A percentile compares a stretch with the other conserved stretches of the same genome.
phyloP scores from a whole-genome alignment of 2,113 vertebrate genomes.

The Leucoraja erinaceus region DNA sequence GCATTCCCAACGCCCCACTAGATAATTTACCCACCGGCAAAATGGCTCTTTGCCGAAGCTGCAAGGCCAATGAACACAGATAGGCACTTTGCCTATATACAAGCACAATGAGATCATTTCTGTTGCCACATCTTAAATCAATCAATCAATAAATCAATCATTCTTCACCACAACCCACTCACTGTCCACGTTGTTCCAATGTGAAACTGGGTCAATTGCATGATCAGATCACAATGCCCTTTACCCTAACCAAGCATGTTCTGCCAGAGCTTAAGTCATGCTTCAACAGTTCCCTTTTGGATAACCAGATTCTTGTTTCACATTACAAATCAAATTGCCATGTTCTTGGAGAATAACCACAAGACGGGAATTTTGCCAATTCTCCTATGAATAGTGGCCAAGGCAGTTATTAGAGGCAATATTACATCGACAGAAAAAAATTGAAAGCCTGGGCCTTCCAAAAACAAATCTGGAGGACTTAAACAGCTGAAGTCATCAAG shows the following conservation, averaged over 20 bases:
- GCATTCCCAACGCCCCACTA: not conserved
- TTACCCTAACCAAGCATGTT: conserved; percentile 9
- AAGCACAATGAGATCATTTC: not conserved
- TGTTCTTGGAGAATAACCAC: conserved; percentile 29
- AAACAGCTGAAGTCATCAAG: conserved; percentile 31
- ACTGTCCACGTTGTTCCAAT: not conserved
- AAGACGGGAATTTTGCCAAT: not conserved
- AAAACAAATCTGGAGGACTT: conserved; percentile 18
- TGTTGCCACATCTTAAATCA: not conserved
- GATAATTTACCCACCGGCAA: not conserved
- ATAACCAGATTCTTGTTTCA: conserved; percentile 26
- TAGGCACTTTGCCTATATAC: not conserved
- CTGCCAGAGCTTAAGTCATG: conserved; percentile 24
- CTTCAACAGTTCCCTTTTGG: conserved; percentile 22
- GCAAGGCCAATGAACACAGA: not conserved
- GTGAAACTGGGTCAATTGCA: not conserved
- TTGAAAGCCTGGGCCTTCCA: conserved; percentile 6
- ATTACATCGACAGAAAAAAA: conserved; percentile 32
- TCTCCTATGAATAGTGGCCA: not conserved
- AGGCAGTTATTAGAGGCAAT: conserved; percentile 20
- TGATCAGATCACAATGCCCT: not conserved
- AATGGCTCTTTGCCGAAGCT: not conserved
- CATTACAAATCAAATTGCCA: conserved; percentile 33
- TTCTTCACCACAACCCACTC: not conserved
- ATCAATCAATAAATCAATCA: not conserved